Percentiles rank a stretch among this genome's conserved stretches.
These are phyloP conservation scores for Ephialtes manifestator DNA, from an alignment of 2,888 invertebrate genomes.

Conservation along the genomic window DNA sequence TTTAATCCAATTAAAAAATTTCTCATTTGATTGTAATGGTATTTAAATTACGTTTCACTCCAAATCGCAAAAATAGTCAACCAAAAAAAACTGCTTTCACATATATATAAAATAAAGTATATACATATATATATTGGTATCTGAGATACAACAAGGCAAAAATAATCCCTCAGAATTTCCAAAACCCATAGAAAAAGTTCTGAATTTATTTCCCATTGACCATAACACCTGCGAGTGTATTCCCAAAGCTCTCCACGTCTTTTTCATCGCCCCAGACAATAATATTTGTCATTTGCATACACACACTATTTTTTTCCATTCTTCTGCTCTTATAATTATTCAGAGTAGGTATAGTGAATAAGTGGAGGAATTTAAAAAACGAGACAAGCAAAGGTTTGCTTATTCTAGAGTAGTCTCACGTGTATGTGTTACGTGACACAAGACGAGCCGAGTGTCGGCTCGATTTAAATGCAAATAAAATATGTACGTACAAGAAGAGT, in stretches of 20 bases:
- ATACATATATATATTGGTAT: too few species aligned
- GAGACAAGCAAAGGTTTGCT: constrained; percentile 12
- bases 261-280: constrained; percentile 38
- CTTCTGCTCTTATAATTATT: constrained; percentile 32
- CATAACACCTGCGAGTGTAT: constrained; percentile 20
- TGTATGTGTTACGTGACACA: constrained; percentile 38
- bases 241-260: constrained; percentile 1
- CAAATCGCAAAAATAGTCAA: too few species aligned
- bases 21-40: too few species aligned
- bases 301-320: constrained; percentile 19
- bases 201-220: too few species aligned
- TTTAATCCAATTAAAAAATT: too few species aligned
- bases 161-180: too few species aligned
- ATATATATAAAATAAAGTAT: too few species aligned
- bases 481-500: constrained; percentile 47
- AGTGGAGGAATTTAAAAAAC: constrained; percentile 6
- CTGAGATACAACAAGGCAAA: too few species aligned
- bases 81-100: too few species aligned
- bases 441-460: constrained; percentile 16
- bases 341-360: not conserved
- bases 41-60: too few species aligned
- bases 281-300: constrained; percentile 48
- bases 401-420: constrained; percentile 34
- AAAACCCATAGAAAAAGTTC: too few species aligned
- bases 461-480: constrained; percentile 65